These are phyloP conservation scores for Caenorhabditis briggsae DNA, from an alignment of 1,140 invertebrate species.

Conservation along the genomic window DNA sequence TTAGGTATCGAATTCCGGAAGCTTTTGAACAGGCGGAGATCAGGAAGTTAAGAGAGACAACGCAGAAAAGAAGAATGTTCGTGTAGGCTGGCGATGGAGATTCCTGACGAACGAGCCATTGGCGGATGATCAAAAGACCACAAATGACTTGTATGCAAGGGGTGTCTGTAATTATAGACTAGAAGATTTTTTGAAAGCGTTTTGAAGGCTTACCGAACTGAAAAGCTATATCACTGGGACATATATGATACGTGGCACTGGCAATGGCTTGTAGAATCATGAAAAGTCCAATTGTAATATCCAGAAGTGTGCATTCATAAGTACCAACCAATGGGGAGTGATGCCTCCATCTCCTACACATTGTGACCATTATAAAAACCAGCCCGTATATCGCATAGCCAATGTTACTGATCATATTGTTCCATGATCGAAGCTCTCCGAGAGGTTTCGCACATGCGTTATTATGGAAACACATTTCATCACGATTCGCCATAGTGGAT, in stretches of 20 bases:
- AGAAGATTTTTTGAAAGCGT: background rate
- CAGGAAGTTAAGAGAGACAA: conserved; percentile 10
- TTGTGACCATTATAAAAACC: background rate
- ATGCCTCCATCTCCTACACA: background rate
- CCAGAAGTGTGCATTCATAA: conserved; percentile 5
- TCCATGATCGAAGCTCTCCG: conserved; percentile 29
- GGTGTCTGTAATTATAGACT: background rate
- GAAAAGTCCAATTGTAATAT: conserved; percentile 25
- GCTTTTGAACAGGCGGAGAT: background rate
- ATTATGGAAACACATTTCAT: conserved; percentile 54
- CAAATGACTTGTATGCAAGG: conserved; percentile 49
- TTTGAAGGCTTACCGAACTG: conserved; percentile 7
- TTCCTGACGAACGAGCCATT: conserved; percentile 17
- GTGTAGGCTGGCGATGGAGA: conserved; percentile 28
- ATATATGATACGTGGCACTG: conserved; percentile 43
- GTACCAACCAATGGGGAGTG: background rate
- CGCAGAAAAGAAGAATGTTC: background rate
- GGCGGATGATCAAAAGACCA: conserved; percentile 18
- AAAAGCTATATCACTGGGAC: conserved; percentile 33
- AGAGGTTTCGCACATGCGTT: background rate
- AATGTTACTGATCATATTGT: conserved; percentile 47
- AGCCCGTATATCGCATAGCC: conserved; percentile 33
- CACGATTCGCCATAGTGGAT: conserved; percentile 15
- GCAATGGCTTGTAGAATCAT: conserved; percentile 43
- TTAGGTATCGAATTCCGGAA: background rate